Percentiles rank a stretch among this genome's conserved stretches.
Conservation (phyloP, 1,140 invertebrate genomes). For the Diorhabda elongata region DNA sequence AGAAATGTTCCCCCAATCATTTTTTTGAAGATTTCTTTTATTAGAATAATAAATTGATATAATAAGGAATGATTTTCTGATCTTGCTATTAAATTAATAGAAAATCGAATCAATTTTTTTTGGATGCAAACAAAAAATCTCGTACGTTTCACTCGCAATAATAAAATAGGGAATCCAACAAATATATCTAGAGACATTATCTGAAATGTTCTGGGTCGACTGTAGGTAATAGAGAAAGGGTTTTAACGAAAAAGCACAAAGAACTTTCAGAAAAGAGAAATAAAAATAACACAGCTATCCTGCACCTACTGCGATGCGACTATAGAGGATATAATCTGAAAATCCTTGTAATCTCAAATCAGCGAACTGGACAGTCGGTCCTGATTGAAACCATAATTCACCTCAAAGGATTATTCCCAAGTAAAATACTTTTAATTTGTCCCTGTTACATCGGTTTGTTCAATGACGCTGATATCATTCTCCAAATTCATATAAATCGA, state of each 20-base stretch:
- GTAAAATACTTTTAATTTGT: conserved; percentile 3
- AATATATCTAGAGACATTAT: background rate
- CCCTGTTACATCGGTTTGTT: background rate
- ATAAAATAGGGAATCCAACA: too few species aligned
- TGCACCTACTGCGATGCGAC: conserved; percentile 2
- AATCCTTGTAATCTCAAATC: conserved; percentile 11
- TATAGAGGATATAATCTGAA: conserved; percentile 1
- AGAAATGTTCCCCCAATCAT: too few species aligned
- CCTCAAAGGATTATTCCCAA: conserved; percentile 10
- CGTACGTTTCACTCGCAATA: too few species aligned
- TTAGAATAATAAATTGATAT: too few species aligned
- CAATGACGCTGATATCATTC: background rate
- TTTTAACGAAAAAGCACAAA: background rate
- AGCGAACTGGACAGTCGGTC: conserved; percentile 8
- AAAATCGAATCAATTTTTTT: too few species aligned
- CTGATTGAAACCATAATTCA: conserved; percentile 15
- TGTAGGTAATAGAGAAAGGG: background rate
- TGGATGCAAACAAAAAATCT: too few species aligned
- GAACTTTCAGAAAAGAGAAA: background rate
- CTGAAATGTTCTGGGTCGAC: background rate
- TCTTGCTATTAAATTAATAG: too few species aligned
- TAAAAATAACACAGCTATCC: conserved; percentile 1
- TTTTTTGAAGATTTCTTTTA: too few species aligned
- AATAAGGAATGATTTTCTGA: too few species aligned
- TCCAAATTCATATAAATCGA: too few species aligned